phyloP scores from a whole-genome alignment of 53 echinoderm and acorn worm species.

The Temnopleurus reevesii region DNA sequence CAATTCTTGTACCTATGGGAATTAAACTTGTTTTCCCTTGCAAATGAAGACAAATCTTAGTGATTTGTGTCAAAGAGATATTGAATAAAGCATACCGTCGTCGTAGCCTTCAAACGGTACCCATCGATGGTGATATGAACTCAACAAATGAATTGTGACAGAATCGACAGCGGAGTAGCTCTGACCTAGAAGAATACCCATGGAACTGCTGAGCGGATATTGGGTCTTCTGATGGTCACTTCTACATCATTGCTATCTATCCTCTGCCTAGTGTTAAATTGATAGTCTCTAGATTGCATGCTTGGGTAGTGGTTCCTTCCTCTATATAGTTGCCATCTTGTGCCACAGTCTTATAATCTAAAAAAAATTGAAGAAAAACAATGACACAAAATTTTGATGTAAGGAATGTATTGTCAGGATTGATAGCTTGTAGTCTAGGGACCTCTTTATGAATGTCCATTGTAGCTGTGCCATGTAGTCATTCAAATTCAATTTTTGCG shows the following conservation, averaged over 20 bases:
- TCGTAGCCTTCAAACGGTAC: background rate
- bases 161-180: background rate
- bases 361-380: background rate
- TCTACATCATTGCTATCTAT: background rate
- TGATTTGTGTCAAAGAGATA: background rate
- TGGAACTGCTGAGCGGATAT: conserved; percentile 34
- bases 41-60: background rate
- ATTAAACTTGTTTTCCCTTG: background rate
- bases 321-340: no score
- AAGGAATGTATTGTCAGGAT: background rate
- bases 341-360: no score
- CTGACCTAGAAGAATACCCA: background rate
- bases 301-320: background rate
- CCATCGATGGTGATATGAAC: background rate
- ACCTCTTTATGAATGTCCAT: background rate
- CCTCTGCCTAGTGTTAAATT: background rate
- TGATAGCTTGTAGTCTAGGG: conserved; percentile 7
- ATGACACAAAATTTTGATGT: background rate
- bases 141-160: background rate
- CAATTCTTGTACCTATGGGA: background rate
- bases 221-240: conserved; percentile 4
- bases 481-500: conserved; percentile 23
- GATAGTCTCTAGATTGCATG: background rate
- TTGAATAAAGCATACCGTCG: background rate
- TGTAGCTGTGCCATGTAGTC: background rate